Conservation (phyloP, 2,888 invertebrate species). For the Agriopis aurantiaria region DNA sequence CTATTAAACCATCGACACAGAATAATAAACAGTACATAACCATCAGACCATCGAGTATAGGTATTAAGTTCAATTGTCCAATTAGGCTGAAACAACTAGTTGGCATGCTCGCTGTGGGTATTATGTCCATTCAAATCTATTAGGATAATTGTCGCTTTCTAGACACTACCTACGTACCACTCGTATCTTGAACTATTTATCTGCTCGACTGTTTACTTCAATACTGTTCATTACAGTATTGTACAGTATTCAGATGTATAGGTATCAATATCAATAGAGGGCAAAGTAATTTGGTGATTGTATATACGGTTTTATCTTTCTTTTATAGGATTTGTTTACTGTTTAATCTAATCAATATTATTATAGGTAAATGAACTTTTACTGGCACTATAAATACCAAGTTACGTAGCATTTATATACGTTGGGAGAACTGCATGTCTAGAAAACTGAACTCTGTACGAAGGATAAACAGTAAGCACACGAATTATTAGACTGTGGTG, state of each 20-base stretch:
- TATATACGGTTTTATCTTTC: conserved; percentile 8
- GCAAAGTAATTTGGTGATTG: conserved; percentile 19
- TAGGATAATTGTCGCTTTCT: conserved; percentile 28
- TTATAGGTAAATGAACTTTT: conserved; percentile 6
- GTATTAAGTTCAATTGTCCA: conserved; percentile 27
- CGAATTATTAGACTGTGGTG: not conserved
- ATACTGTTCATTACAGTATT: conserved; percentile 4
- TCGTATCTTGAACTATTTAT: conserved; percentile 7
- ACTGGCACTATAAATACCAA: not conserved
- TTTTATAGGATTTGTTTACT: conserved; percentile 18
- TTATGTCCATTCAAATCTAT: conserved; percentile 15
- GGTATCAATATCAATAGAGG: conserved; percentile 5
- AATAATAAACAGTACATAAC: conserved; percentile 18
- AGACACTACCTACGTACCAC: conserved; percentile 15
- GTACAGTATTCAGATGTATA: conserved; percentile 7
- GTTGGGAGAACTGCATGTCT: not conserved
- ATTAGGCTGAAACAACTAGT: conserved; percentile 18
- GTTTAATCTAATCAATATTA: conserved; percentile 22
- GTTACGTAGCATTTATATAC: not conserved
- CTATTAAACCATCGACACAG: conserved; percentile 23
- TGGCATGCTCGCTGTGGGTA: conserved; percentile 13
- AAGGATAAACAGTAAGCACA: not conserved
- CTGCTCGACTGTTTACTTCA: not conserved
- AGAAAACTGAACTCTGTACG: not conserved
- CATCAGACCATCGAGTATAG: conserved; percentile 8